Evolutionary conservation across 2,888 invertebrate genomes (phyloP).

Genomic region (Andrena bucephala): DNA sequence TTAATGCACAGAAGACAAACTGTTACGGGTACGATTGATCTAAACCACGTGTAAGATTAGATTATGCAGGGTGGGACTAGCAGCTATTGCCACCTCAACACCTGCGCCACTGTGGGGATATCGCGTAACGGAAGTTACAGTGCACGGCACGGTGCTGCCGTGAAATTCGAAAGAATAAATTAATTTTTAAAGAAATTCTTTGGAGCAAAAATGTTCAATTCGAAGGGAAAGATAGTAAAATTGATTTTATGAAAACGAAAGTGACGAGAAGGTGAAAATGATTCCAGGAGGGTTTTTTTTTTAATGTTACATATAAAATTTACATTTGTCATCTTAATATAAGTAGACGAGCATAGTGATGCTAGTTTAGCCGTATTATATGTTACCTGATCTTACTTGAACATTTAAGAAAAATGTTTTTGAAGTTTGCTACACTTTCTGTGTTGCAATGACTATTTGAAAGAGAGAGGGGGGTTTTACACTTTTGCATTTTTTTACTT

Average conservation of each 20-base stretch:
- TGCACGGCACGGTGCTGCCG: background rate
- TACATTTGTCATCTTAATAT: no score
- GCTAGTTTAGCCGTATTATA: no score
- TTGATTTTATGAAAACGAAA: no score
- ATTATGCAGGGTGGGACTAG: background rate
- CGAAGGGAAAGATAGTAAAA: no score
- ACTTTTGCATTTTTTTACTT: background rate
- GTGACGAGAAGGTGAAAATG: no score
- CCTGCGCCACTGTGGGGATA: background rate
- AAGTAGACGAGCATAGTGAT: no score
- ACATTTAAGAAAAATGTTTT: background rate
- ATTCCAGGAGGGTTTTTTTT: no score
- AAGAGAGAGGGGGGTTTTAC: background rate
- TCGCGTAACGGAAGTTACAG: background rate
- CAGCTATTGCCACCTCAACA: background rate
- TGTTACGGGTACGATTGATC: slow-evolving; percentile 27
- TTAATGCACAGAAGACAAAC: slow-evolving; percentile 29
- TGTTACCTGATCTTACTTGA: no score
- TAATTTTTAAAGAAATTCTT: background rate
- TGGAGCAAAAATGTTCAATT: no score
- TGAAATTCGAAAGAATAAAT: background rate
- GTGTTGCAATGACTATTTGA: background rate
- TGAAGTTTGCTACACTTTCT: background rate
- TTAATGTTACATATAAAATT: no score
- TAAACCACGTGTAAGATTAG: background rate